Evolutionary conservation across 2,797 vertebrate species (phyloP).

Genomic region (Psittacula derbiana): DNA sequence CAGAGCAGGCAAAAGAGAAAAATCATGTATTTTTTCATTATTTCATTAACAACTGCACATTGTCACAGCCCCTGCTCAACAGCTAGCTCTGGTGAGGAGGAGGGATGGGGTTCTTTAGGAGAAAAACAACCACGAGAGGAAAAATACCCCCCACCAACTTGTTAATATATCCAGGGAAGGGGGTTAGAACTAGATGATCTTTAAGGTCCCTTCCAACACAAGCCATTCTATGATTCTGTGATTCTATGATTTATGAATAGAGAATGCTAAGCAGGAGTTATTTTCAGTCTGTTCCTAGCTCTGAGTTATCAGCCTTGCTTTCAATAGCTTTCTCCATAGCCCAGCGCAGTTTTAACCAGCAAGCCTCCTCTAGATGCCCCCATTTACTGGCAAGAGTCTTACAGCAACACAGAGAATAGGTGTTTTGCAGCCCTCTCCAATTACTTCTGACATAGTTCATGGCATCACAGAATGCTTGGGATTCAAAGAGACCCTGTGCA

Average conservation of each 20-base stretch:
- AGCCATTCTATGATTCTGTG: neutral
- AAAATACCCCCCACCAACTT: neutral
- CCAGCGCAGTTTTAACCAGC: neutral
- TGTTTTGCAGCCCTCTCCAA: neutral
- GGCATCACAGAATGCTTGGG: neutral
- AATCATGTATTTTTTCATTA: neutral
- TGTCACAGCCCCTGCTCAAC: neutral
- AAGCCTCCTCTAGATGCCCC: neutral
- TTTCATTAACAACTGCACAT: neutral
- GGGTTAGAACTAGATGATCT: neutral
- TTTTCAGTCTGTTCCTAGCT: neutral
- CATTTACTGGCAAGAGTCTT: neutral
- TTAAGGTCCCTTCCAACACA: neutral
- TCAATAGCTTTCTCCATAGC: neutral
- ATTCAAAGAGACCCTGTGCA: neutral
- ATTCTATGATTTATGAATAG: neutral
- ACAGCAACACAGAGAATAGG: neutral
- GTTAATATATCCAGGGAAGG: neutral
- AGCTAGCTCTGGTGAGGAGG: neutral
- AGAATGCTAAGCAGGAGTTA: neutral
- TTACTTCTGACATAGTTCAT: neutral
- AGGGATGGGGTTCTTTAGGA: too few relatives aligned
- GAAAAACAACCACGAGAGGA: neutral
- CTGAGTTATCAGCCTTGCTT: neutral
- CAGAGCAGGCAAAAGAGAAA: neutral